Conservation (phyloP, 2,888 invertebrate genomes). For the Crossocerus cetratus region DNA sequence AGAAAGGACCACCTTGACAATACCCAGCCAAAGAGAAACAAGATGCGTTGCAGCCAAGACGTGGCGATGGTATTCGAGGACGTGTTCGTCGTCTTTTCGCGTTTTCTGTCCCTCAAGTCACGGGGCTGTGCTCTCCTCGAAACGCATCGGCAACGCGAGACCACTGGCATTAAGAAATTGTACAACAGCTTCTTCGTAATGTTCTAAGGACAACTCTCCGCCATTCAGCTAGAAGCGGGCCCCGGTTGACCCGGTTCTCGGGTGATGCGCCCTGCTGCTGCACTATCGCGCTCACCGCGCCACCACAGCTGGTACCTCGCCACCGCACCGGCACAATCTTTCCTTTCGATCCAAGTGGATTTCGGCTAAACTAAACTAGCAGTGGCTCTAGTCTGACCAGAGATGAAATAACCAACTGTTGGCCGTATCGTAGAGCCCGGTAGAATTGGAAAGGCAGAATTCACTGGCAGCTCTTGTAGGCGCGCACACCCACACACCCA, state of each 20-base stretch:
- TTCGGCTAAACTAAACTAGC: constrained; percentile 28
- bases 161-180: constrained; percentile 90
- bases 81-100: constrained; percentile 75
- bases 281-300: constrained; percentile 41
- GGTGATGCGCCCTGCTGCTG: constrained; percentile 53
- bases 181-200: constrained; percentile 93
- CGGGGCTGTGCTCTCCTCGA: constrained; percentile 83
- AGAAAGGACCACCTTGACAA: constrained; percentile 11
- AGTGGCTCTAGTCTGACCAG: background rate
- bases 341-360: constrained; percentile 32
- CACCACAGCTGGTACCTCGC: constrained; percentile 29
- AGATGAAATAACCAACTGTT: constrained; percentile 17
- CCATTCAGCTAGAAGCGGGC: constrained; percentile 36
- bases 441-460: constrained; percentile 15
- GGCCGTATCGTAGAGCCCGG: constrained; percentile 12
- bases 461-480: constrained; percentile 26
- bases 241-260: constrained; percentile 40
- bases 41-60: constrained; percentile 71
- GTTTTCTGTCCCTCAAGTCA: constrained; percentile 74
- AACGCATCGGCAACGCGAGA: constrained; percentile 89
- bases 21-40: constrained; percentile 47
- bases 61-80: constrained; percentile 76
- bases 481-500: too few relatives aligned
- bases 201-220: constrained; percentile 81
- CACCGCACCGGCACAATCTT: constrained; percentile 29